Evolutionary conservation across 2,888 invertebrate species (phyloP), one percentile per base, ranked within the genome.

Genomic region (Coelinius sp.): DNA sequence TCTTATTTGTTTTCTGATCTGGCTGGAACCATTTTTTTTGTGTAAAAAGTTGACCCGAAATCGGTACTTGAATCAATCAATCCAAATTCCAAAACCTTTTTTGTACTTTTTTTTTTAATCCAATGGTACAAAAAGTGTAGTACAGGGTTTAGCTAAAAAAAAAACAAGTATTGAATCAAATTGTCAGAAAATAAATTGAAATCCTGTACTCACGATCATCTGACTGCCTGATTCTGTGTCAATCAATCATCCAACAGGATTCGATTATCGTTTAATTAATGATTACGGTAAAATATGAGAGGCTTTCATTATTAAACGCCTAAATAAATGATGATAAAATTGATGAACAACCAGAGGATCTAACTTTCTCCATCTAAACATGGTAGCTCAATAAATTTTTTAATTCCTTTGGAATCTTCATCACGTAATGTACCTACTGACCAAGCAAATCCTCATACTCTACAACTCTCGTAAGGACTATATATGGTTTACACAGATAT

Each of bases 371-470:
- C 59, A 3, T 14, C 14, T 35, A 35, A 31, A 27, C 10, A 20
- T 31, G 17, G 59, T 59, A 59, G 31, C 31, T 31, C 56, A 31
- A 35, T 31, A 59, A 14, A 35, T 59, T 59, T 31, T 17, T 31
- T 31, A 31, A 35, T 14, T n/a, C 27, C 31, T 31, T 14, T 20
- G 35, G 53, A 35, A 31, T 31, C 31, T 35, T 59, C 59, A 20
- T 49, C 46, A 59, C 35, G 59, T 52, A 49, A 17, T 20, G 14
- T 65, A 70, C 64, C 69, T 56, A 70, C 70, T 65, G 64, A 70
- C 70, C 70, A 59, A 64, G 44, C 64, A 38, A 63, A 52, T 38
- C 7, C 38, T 27, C 20, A n/a, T 52, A 7, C 62, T 46, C 46
- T 20, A 46, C 24, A 63, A 63, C 35, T 41, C 52, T 64, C 25